A percentile compares a stretch with the other conserved stretches of the same genome.
These are phyloP conservation scores for Bagarius yarrelli DNA, from an alignment of 2,113 vertebrate species.

Conservation along the genomic window DNA sequence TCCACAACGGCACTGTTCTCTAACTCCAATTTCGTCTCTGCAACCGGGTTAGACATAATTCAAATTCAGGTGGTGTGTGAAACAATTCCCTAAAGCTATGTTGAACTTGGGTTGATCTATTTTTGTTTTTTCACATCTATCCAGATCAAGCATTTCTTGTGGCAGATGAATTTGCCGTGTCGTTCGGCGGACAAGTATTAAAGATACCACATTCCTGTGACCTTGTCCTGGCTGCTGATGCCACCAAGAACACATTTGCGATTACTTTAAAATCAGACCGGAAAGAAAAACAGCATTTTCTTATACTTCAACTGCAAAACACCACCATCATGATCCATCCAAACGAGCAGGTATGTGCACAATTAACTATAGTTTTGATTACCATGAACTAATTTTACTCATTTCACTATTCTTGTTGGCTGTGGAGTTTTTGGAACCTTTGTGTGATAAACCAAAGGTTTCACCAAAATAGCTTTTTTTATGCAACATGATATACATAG, in stretches of 20 bases:
- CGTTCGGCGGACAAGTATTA: conserved; percentile 78
- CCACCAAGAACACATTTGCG: conserved; percentile 63
- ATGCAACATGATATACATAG: not conserved
- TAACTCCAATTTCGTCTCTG: not conserved
- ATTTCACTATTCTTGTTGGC: not conserved
- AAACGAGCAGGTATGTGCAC: conserved; percentile 68
- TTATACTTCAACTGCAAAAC: conserved; percentile 70
- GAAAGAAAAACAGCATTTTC: conserved; percentile 52
- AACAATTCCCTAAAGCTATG: not conserved
- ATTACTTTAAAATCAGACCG: conserved; percentile 61
- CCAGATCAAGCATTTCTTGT: conserved; percentile 81
- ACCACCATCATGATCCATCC: conserved; percentile 63
- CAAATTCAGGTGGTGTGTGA: not conserved
- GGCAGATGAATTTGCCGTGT: conserved; percentile 73
- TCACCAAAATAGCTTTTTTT: not conserved
- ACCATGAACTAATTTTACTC: not conserved
- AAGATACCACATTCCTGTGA: conserved; percentile 69
- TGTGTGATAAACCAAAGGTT: not conserved
- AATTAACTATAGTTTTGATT: not conserved
- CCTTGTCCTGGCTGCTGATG: conserved; percentile 75
- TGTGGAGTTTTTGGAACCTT: not conserved
- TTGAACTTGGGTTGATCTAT: not conserved
- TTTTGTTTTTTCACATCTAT: not conserved
- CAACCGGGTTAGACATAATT: not conserved
- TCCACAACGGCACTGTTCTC: not conserved